Percentiles rank a stretch among this genome's conserved stretches.
Evolutionary conservation across 2,113 vertebrate genomes (phyloP).

Genomic region (Mionectes macconnelli): DNA sequence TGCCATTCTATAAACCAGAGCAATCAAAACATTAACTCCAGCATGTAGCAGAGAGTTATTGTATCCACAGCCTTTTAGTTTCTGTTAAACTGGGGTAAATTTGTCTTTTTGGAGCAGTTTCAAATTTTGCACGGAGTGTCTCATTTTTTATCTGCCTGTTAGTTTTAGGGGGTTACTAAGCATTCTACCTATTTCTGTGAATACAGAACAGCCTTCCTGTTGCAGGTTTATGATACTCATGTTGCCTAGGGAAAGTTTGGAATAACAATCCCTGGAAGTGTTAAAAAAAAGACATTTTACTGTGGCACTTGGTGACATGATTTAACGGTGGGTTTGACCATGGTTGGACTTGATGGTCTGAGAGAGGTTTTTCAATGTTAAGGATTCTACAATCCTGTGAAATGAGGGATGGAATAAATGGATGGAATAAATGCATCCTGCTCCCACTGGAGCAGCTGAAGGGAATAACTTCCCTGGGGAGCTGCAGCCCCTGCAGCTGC

Average conservation of each 20-base stretch:
- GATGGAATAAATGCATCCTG: neutral
- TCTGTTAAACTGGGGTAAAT: neutral
- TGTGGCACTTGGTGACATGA: fast-evolving
- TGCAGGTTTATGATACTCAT: neutral
- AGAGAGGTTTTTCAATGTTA: neutral
- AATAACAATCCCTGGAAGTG: neutral
- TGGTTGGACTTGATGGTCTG: neutral
- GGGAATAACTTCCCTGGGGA: neutral
- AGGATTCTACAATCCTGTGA: too few species aligned
- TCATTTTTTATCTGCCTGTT: fast-evolving
- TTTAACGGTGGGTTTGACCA: neutral
- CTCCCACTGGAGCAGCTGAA: neutral
- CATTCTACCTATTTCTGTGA: neutral
- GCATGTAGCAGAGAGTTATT: neutral
- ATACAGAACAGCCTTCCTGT: neutral
- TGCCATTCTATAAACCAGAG: neutral
- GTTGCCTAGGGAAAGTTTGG: neutral
- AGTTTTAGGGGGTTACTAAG: neutral
- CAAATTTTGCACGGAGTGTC: neutral
- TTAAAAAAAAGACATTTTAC: neutral
- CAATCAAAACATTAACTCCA: neutral
- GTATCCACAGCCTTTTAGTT: neutral
- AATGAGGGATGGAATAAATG: neutral
- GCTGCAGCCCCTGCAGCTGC: neutral
- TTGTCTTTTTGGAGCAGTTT: neutral